Evolutionary conservation across 2,113 vertebrate species (phyloP), one percentile per base, ranked within the genome.

Genomic region (Cryptomyrus ogoouensis): DNA sequence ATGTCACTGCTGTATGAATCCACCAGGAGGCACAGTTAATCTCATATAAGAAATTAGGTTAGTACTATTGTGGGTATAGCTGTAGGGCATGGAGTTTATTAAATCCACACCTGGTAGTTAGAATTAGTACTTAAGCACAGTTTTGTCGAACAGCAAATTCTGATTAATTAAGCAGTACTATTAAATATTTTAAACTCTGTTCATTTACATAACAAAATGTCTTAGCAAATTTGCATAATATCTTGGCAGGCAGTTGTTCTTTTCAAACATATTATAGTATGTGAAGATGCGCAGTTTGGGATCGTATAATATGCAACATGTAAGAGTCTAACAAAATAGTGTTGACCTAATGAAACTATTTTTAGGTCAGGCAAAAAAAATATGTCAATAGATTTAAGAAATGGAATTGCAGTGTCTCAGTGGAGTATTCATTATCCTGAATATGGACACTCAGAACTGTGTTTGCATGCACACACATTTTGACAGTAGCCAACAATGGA

Each of bases 21-120:
- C 44, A 84, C 83, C 83, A 84, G 83, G 83, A 47, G 83, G 83
- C 83, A 84, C 39, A 84, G 83, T 84, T 44, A 84, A 47, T 84
- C 42, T 47, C 83, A 84, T n/a, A 84, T 47, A 46, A 19, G 35
- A 35, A 80, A 80, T 80, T 42, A 42, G 74, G 35, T 19, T 80
- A 39, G 35, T 35, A 80, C 42, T 84, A 47, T 84, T 84, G 44
- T 46, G 39, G 83, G 44, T 84, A 46, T 84, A 27, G 39, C 42
- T n/a, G 83, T 46, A 84, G 39, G 83, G 19, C 44, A 84, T 47
- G 19, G 21, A 84, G 83, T 84, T 84, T 46, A 46, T 44, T 44
- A 47, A 84, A 84, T 46, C 39, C 83, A 84, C 21, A 84, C 39
- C 83, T 46, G 44, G 44, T 46, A 47, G 35, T 84, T 84, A 47